phyloP scores from a whole-genome alignment of 1,140 invertebrate species.

The Drosophila malerkotliana region DNA sequence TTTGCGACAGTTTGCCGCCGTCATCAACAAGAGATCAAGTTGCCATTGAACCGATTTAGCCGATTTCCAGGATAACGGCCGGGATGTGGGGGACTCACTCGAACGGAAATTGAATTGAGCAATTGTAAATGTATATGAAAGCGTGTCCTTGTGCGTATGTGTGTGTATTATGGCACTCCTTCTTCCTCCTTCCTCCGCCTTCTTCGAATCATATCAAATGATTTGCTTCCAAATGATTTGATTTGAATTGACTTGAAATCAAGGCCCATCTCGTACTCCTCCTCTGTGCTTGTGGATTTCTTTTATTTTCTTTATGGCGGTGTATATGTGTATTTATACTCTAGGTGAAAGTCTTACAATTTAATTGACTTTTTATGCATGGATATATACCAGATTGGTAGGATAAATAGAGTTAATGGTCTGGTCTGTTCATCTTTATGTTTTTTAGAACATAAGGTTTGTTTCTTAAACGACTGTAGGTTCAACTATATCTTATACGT shows the following conservation, averaged over 20 bases:
- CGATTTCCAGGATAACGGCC: slow-evolving; percentile 14
- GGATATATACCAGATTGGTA: too few species aligned
- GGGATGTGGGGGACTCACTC: slow-evolving; percentile 56
- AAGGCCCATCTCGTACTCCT: background rate
- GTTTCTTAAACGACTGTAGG: too few species aligned
- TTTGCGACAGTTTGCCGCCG: slow-evolving; percentile 73
- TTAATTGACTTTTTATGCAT: background rate
- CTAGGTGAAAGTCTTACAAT: background rate
- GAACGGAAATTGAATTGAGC: slow-evolving; percentile 83
- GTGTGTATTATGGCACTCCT: background rate
- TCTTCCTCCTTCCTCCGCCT: background rate
- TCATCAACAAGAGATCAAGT: slow-evolving; percentile 78
- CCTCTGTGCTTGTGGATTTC: background rate
- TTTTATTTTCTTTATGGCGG: background rate
- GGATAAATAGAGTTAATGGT: too few species aligned
- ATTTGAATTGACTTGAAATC: slow-evolving; percentile 71
- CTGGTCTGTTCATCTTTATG: too few species aligned
- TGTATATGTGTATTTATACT: background rate
- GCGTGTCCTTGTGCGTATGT: slow-evolving; percentile 15
- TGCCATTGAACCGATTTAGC: slow-evolving; percentile 61
- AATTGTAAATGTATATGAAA: slow-evolving; percentile 58
- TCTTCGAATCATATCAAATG: slow-evolving; percentile 74
- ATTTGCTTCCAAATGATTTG: slow-evolving; percentile 83
- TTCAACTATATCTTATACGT: too few species aligned
- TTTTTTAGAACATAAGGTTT: too few species aligned